Evolutionary conservation across 2,888 invertebrate genomes (phyloP), one percentile per base, ranked within the genome.

Genomic region (Sinotaia quadrata): DNA sequence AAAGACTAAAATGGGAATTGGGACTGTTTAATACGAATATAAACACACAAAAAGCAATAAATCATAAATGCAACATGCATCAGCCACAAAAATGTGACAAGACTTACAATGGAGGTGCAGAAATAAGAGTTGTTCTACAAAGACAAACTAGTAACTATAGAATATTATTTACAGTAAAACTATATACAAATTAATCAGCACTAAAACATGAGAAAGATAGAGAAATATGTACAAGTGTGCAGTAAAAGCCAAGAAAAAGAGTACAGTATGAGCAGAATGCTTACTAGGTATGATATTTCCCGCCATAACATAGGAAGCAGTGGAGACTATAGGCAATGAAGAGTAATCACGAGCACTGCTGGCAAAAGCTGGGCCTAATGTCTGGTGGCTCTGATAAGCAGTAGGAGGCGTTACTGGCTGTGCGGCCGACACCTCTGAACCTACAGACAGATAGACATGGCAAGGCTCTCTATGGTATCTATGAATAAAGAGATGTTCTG

Each of bases 221-320:
- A 1, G 44, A 36, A 44, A n/a, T n/a, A n/a, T n/a, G n/a, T n/a
- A n/a, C 12, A 15, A 36, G n/a, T 56, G 21, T n/a, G 41, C 29
- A 51, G 33, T 21, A 52, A 36, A 51, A 52, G 27, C 51, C 21
- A 33, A 21, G 47, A 49, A 33, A 37, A 36, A 52, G n/a, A 58
- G 47, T 44, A 51, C 18, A 29, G 37, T n/a, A n/a, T n/a, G n/a
- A n/a, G n/a, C n/a, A n/a, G n/a, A 49, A 41, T 12, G 63, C 75
- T 70, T 75, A 75, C 75, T 70, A 72, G 73, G 73, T 21, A 75
- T 44, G 47, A 75, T 70, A 67, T 75, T 75, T 59, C 75, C 75
- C 36, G 72, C 61, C 34, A 75, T 62, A 68, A 68, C 70, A 67
- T 70, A 73, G 27, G 75, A 73, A 44, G 72, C 70, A 67, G 68